A percentile compares a stretch with the other conserved stretches of the same genome.
Conservation (phyloP, 2,888 invertebrate genomes). For the Pemphredon lugubris region DNA sequence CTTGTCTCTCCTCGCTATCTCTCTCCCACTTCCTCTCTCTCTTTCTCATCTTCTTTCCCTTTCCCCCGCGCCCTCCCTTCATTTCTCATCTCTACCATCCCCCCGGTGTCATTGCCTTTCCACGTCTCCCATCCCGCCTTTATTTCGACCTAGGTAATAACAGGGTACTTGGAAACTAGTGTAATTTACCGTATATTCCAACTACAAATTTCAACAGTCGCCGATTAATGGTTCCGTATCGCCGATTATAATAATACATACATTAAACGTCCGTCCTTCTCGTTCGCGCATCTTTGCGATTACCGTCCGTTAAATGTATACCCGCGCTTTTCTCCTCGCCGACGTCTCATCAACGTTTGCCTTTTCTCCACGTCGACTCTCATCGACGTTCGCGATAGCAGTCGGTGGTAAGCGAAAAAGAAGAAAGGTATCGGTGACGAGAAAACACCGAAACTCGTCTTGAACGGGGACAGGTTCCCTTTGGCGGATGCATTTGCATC, state of each 20-base stretch:
- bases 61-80: background rate
- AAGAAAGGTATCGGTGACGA: slow-evolving; percentile 40
- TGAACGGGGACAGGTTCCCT: slow-evolving; percentile 27
- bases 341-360: slow-evolving; percentile 3
- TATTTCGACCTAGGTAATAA: slow-evolving; percentile 44
- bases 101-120: slow-evolving; percentile 11
- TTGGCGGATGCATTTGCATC: slow-evolving; percentile 50
- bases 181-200: slow-evolving; percentile 56
- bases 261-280: no score
- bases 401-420: no score
- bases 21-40: slow-evolving; percentile 7
- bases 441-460: slow-evolving; percentile 34
- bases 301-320: no score
- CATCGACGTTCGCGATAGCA: no score
- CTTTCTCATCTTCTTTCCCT: slow-evolving; percentile 9
- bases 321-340: no score
- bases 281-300: no score
- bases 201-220: slow-evolving; percentile 35
- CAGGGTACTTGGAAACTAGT: slow-evolving; percentile 18
- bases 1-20: slow-evolving; percentile 17
- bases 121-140: slow-evolving; percentile 8
- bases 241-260: no score
- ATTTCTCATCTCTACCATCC: background rate
- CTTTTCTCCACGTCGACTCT: background rate
- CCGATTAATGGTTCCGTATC: slow-evolving; percentile 33